phyloP scores from a whole-genome alignment of 1,140 invertebrate genomes.

The Dolichoris vasculosae region DNA sequence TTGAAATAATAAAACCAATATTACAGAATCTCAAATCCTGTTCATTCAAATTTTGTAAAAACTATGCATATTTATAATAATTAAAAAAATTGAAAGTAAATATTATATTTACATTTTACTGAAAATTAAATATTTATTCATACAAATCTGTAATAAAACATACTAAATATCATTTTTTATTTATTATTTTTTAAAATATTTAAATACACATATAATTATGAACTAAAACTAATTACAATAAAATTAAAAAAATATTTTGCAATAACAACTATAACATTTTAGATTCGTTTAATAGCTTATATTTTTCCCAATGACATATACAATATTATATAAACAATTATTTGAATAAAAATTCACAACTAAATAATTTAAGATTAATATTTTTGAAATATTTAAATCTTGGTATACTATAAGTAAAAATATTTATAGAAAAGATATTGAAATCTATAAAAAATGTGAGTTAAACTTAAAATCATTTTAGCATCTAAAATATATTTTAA shows the following conservation, averaged over 20 bases:
- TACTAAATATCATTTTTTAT: not conserved
- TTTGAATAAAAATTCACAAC: too few species aligned
- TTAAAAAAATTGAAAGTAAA: not conserved
- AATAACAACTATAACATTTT: too few species aligned
- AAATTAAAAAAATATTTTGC: too few species aligned
- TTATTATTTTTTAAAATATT: too few species aligned
- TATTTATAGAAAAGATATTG: not conserved
- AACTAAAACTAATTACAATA: too few species aligned
- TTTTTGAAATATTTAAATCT: not conserved
- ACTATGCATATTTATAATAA: not conserved
- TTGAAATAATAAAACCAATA: not conserved
- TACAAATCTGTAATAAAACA: not conserved
- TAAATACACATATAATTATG: too few species aligned
- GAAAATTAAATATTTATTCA: not conserved
- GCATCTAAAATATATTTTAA: slow-evolving; percentile 10
- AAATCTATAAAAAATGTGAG: not conserved
- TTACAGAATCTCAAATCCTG: not conserved
- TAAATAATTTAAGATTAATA: not conserved
- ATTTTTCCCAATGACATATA: too few species aligned
- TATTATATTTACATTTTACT: not conserved
- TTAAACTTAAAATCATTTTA: not conserved
- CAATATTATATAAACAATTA: too few species aligned
- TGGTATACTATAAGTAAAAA: not conserved
- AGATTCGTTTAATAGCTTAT: too few species aligned
- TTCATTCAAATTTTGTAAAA: not conserved